Percentiles rank a stretch among this genome's conserved stretches.
Conservation (phyloP, 2,113 vertebrate species). For the Pseudolaguvia tuberculata region DNA sequence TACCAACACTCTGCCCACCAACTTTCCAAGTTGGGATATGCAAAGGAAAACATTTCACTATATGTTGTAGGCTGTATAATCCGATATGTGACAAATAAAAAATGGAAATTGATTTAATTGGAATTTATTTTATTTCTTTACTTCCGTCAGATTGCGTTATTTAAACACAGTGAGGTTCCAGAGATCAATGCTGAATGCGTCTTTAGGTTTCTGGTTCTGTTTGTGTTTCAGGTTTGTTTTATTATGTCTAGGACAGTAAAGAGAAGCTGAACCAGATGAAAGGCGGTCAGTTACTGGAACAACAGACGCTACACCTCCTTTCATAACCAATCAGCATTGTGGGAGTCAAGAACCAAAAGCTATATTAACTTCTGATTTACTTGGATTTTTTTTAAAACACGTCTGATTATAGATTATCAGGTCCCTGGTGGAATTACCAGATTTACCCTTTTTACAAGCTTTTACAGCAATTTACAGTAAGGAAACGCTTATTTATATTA, state of each 20-base stretch:
- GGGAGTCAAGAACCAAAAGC: conserved; percentile 39
- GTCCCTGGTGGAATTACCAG: background rate
- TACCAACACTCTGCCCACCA: too few relatives aligned
- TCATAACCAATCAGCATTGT: conserved; percentile 60
- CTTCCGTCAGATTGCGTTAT: background rate
- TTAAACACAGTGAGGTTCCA: too few relatives aligned
- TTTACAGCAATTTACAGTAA: background rate
- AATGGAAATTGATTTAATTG: too few relatives aligned
- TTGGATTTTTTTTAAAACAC: too few relatives aligned
- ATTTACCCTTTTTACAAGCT: background rate
- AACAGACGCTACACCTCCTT: conserved; percentile 57
- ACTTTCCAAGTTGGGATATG: too few relatives aligned
- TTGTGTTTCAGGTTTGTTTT: conserved; percentile 17
- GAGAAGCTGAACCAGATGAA: conserved; percentile 11
- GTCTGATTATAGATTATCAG: background rate
- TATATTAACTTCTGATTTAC: conserved; percentile 61
- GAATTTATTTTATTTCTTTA: too few relatives aligned
- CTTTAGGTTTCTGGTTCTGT: background rate
- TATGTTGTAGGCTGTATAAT: too few relatives aligned
- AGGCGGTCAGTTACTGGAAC: background rate
- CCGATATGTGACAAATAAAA: background rate
- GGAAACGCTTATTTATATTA: background rate
- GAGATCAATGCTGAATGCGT: background rate
- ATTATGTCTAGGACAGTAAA: conserved; percentile 4
- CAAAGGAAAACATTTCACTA: too few relatives aligned